Conservation (phyloP, 1,140 invertebrate species). For the Probaryconus sp. region DNA sequence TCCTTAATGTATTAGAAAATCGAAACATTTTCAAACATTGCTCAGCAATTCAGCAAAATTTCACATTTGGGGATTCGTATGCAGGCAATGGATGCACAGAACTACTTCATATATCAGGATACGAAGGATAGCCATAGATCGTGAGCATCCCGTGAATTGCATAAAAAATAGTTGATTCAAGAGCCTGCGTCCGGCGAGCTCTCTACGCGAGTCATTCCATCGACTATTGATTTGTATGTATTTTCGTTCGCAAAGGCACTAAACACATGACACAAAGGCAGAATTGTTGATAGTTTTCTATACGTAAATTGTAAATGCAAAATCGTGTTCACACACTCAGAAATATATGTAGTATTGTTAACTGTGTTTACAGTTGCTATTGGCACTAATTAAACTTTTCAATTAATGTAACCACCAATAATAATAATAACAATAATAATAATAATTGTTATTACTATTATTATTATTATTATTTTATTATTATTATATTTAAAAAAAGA, state of each 20-base stretch:
- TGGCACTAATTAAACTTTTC: too few species aligned
- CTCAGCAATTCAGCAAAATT: neutral
- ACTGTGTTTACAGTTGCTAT: too few species aligned
- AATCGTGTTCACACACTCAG: too few species aligned
- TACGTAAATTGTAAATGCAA: too few species aligned
- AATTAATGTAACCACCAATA: too few species aligned
- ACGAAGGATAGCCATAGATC: conserved; percentile 31
- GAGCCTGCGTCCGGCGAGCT: conserved; percentile 9
- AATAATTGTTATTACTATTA: too few species aligned
- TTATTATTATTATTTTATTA: too few species aligned
- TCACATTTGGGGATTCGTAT: conserved; percentile 29
- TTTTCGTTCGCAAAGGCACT: conserved; percentile 31
- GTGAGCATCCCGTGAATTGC: conserved; percentile 41
- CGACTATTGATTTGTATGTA: conserved; percentile 49
- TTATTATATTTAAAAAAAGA: too few species aligned
- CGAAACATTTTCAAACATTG: neutral
- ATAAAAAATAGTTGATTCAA: conserved; percentile 40
- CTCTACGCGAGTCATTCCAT: conserved; percentile 31
- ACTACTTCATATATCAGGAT: conserved; percentile 35
- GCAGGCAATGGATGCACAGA: conserved; percentile 20
- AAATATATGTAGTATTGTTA: too few species aligned
- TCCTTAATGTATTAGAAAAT: too few species aligned
- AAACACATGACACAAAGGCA: conserved; percentile 45
- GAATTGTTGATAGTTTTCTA: too few species aligned
- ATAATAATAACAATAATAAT: too few species aligned